phyloP scores from a whole-genome alignment of 2,888 invertebrate genomes.

The Orthosia incerta region DNA sequence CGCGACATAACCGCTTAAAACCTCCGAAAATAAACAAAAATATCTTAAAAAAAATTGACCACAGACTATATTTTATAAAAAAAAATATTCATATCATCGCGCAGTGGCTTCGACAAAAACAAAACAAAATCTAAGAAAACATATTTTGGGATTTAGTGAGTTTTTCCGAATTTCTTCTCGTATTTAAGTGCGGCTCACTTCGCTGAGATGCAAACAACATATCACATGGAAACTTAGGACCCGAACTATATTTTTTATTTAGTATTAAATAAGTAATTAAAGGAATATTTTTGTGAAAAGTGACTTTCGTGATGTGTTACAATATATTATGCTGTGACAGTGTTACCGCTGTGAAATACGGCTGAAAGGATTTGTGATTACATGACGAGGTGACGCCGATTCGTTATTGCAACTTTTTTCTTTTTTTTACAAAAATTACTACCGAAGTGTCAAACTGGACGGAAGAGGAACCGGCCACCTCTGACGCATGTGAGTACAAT shows the following conservation, averaged over 20 bases:
- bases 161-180: constrained; percentile 83
- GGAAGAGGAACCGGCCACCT: constrained; percentile 89
- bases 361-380: constrained; percentile 82
- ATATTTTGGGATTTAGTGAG: constrained; percentile 84
- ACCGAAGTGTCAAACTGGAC: constrained; percentile 91
- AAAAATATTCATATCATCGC: constrained; percentile 80
- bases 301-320: constrained; percentile 86
- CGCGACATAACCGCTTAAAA: constrained; percentile 88
- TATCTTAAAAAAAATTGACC: constrained; percentile 78
- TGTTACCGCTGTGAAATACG: constrained; percentile 82
- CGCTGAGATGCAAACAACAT: constrained; percentile 85
- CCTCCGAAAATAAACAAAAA: constrained; percentile 84
- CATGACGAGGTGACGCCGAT: constrained; percentile 83
- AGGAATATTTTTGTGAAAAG: constrained; percentile 85
- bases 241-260: constrained; percentile 87
- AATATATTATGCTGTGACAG: constrained; percentile 83
- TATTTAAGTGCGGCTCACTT: constrained; percentile 74
- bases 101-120: constrained; percentile 67
- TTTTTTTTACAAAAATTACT: constrained; percentile 88
- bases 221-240: constrained; percentile 90
- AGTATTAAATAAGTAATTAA: constrained; percentile 73
- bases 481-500: constrained; percentile 89
- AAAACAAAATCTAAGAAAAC: constrained; percentile 59
- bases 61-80: constrained; percentile 86
- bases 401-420: constrained; percentile 84